Evolutionary conservation across 92 coral and sea anemone genomes (phyloP), one percentile per base, ranked within the genome.

Genomic region (Desmophyllum pertusum): DNA sequence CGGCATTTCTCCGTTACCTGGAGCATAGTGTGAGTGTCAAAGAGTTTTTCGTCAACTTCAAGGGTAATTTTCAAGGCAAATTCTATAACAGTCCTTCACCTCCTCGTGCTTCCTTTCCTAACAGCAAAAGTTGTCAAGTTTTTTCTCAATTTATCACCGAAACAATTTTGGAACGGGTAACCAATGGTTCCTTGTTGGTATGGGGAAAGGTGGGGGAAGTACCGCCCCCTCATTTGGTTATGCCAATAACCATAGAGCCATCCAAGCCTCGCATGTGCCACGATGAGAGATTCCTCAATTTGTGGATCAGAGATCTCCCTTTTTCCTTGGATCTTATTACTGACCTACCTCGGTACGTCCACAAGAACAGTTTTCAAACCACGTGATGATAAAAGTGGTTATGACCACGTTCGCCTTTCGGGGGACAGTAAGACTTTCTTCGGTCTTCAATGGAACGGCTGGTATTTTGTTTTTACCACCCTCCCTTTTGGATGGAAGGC

Each of bases 401-500:
- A 90, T 43, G 90, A 89, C 81, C 93, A 90, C 73, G 17, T 93
- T 2, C 37, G 55, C 17, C 42, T 89, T 36, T 61, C 85, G 50
- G 88, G 85, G 57, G 31, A 81, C 18, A 84, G 91, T 69, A 77
- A 76, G 37, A 90, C 93, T 25, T 38, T 90, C 79, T 93, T 93
- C 48, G 93, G 92, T 31, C 84, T 90, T 42, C 21, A 75, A 8
- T 93, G 96, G 92, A 79, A 87, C 3, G 92, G 83, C 38, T 73
- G 94, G 41, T 90, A 78, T 63, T 89, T 85, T 63, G 86, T 81
- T 3, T 86, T 70, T 40, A 21, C 75, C 75, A n/a, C 63, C 29
- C 63, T 55, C 63, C 95, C 93, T 38, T 92, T 92, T 62, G 90
- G 93, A 23, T 89, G 91, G 93, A 92, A 92, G 62, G 93, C 91